Percentiles rank a stretch among this genome's conserved stretches.
phyloP scores from a whole-genome alignment of 2,797 vertebrate genomes.

The Buphagus erythrorhynchus region DNA sequence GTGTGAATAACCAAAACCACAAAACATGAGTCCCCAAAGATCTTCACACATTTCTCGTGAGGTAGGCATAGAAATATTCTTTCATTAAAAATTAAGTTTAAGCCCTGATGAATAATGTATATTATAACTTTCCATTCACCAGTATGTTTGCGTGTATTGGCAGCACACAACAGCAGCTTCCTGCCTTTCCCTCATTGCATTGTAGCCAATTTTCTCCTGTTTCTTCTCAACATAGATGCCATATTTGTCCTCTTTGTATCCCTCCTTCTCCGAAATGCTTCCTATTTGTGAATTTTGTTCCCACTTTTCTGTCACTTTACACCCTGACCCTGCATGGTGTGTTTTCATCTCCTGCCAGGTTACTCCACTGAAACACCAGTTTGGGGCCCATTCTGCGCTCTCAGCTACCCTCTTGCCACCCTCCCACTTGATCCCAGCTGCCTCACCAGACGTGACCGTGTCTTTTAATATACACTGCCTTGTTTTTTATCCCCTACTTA shows the following conservation, averaged over 20 bases:
- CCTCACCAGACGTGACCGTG: background rate
- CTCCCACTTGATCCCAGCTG: background rate
- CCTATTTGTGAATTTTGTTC: background rate
- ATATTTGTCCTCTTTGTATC: background rate
- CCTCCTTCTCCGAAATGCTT: background rate
- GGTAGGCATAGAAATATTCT: background rate
- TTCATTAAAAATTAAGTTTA: conserved; percentile 55
- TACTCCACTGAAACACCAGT: background rate
- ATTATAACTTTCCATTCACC: background rate
- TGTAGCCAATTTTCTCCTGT: background rate
- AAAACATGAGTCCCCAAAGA: background rate
- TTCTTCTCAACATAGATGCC: background rate
- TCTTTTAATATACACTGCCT: background rate
- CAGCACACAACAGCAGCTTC: background rate
- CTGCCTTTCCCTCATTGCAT: background rate
- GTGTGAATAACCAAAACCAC: background rate
- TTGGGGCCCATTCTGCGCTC: background rate
- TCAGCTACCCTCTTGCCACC: background rate
- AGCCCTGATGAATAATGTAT: conserved; percentile 10
- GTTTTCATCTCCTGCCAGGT: background rate
- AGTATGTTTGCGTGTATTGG: background rate
- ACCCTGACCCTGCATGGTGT: background rate
- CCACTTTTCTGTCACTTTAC: background rate
- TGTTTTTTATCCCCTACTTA: background rate
- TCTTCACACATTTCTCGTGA: conserved; percentile 11